phyloP scores from a whole-genome alignment of 2,113 vertebrate genomes.

The Cryptoleucopteryx plumbea region DNA sequence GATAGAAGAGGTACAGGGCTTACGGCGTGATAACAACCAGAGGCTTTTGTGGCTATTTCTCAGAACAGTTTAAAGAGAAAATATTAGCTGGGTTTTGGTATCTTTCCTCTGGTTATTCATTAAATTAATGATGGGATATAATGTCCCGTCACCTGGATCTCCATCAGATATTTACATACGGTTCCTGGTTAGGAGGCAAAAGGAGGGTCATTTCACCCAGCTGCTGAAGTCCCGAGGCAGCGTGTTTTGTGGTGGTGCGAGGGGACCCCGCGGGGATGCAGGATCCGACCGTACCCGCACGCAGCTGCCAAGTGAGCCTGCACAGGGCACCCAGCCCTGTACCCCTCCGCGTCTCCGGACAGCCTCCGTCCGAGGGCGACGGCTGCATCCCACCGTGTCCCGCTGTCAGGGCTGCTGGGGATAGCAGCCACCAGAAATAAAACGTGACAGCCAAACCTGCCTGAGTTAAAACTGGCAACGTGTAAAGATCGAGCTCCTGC shows the following conservation, averaged over 20 bases:
- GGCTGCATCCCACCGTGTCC: neutral
- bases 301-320: neutral
- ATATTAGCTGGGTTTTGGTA: neutral
- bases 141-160: neutral
- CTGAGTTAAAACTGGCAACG: neutral
- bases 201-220: neutral
- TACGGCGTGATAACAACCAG: fast-evolving
- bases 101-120: neutral
- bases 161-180: neutral
- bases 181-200: neutral
- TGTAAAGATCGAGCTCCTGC: neutral
- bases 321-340: neutral
- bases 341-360: fast-evolving
- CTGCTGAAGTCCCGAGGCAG: neutral
- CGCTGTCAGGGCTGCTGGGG: neutral
- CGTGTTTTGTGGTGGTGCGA: neutral
- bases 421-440: neutral
- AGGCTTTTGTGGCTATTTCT: neutral
- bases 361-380: neutral
- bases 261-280: neutral
- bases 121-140: neutral
- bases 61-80: neutral
- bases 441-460: neutral
- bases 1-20: neutral
- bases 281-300: fast-evolving